Evolutionary conservation across 1,140 invertebrate genomes (phyloP), one percentile per base, ranked within the genome.

Genomic region (Micrasema longulum): DNA sequence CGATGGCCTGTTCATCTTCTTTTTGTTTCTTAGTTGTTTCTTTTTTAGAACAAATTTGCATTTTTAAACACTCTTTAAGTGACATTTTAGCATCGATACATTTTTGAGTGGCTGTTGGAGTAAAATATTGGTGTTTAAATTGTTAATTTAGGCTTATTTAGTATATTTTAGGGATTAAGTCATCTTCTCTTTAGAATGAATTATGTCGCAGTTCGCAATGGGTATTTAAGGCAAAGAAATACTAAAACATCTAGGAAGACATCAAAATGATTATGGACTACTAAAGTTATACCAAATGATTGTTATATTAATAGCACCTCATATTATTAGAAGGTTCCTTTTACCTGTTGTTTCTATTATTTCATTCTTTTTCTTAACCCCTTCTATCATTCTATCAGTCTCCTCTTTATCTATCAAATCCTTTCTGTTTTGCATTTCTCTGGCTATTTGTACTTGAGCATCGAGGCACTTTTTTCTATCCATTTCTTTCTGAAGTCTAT

Each of bases 1-100:
- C 66, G 3, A 69, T 35, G 1, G 57, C 53, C 16, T 55, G 48
- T 31, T 64, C 60, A 16, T 64, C 10, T 35, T 69, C 64, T 47
- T 65, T 69, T 23, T 2, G n/a, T 52, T 55, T 63, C 18, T 69
- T 22, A 2, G 35, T 9, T 7, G 12, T 52, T 14, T 69, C 55
- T 20, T 73, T 35, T 60, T 64, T 23, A 7, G n/a, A 45, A 16
- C 57, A 18, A 6, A 73, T 73, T 69, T 73, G 72, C 11, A 63
- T 5, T 35, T 53, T 53, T 12, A 73, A 45, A 31, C 60, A n/a
- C 22, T 69, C 43, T 12, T 64, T 64, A 2, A 73, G 26, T 12
- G 45, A 16, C 9, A 16, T 20, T 65, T 69, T 73, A 18, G 55
- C 48, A 52, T 64, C 45, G 20, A n/a, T 47, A n/a, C 53, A 69